These are phyloP conservation scores for Ephydatia muelleri DNA, from an alignment of 37 sponge, comb jelly and placozoan species.

Conservation along the genomic window DNA sequence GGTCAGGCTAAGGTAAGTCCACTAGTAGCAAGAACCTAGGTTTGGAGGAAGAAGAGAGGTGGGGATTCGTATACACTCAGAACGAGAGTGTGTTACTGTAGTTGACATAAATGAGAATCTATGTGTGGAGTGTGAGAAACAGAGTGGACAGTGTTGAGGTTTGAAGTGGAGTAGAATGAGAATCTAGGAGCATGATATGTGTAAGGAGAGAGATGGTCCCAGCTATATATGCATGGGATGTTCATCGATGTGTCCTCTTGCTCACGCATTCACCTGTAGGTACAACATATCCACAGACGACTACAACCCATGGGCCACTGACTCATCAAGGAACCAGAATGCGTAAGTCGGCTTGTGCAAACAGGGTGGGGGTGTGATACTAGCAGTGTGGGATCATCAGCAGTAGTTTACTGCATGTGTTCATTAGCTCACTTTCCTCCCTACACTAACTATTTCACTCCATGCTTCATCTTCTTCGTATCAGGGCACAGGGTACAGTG, in stretches of 20 bases:
- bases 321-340: constrained; percentile 72
- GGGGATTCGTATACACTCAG: too few relatives aligned
- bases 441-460: not conserved
- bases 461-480: not conserved
- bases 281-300: constrained; percentile 99
- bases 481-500: constrained; percentile 48
- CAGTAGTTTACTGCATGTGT: not conserved
- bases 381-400: too few relatives aligned
- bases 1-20: constrained; percentile 78
- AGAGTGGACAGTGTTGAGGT: too few relatives aligned
- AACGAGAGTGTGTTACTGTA: too few relatives aligned
- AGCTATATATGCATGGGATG: too few relatives aligned
- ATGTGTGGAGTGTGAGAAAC: too few relatives aligned
- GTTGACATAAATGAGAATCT: too few relatives aligned
- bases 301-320: constrained; percentile 92
- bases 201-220: not conserved
- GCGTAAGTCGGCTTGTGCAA: constrained; percentile 43
- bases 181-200: not conserved
- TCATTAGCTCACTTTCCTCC: not conserved
- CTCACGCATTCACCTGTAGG: constrained; percentile 30
- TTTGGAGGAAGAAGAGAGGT: too few relatives aligned
- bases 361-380: not conserved
- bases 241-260: not conserved
- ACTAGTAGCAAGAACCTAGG: too few relatives aligned
- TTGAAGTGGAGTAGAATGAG: too few relatives aligned